A percentile compares a stretch with the other conserved stretches of the same genome.
Evolutionary conservation across 2,888 invertebrate species (phyloP).

Genomic region (Gisinianus flammeolus): DNA sequence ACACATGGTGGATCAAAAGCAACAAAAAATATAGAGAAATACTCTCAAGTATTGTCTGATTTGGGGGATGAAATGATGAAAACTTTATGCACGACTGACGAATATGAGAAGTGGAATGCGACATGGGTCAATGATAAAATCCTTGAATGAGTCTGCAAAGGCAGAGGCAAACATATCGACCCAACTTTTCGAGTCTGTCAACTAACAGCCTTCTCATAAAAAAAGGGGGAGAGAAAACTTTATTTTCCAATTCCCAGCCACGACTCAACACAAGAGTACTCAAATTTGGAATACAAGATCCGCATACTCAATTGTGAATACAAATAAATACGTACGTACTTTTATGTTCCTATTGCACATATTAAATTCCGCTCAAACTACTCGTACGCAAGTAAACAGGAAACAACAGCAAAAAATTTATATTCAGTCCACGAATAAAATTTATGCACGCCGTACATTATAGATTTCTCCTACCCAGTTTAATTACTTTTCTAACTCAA

Average conservation of each 20-base stretch:
- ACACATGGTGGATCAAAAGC: background rate
- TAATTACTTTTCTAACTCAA: no score
- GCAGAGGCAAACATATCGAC: conserved; percentile 18
- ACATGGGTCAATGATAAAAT: conserved; percentile 28
- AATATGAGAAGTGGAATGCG: background rate
- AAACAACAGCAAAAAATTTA: no score
- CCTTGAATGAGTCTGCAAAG: conserved; percentile 9
- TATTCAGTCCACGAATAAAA: no score
- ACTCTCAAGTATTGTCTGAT: background rate
- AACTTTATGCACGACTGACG: background rate
- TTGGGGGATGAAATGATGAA: background rate
- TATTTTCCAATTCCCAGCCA: background rate
- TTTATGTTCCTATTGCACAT: background rate
- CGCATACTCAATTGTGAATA: background rate
- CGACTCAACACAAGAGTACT: background rate
- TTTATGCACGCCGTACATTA: no score
- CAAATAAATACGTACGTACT: background rate
- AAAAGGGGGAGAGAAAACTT: background rate
- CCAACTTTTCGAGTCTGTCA: conserved; percentile 30
- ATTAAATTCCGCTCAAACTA: background rate
- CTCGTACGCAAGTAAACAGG: no score
- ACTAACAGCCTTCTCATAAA: background rate
- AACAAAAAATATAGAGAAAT: background rate
- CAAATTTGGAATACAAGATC: background rate
- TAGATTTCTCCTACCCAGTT: no score